Evolutionary conservation across 1,140 invertebrate genomes (phyloP), one percentile per base, ranked within the genome.

Genomic region (Antheraea pernyi): DNA sequence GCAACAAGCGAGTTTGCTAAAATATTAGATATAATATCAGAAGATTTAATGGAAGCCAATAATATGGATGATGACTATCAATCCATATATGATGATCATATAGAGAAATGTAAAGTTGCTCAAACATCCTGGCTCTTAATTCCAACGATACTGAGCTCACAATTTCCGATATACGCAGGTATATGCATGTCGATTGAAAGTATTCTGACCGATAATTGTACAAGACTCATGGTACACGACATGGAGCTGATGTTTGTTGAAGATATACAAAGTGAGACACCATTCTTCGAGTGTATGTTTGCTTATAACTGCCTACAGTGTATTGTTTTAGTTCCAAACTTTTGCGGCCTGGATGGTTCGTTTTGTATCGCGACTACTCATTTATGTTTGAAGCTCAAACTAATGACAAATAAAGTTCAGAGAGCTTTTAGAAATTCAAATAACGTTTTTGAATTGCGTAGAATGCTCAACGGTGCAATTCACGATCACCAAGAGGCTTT

Each of bases 321-420:
- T 37, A 19, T 83, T n/a, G 68, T 77, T 18, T 69, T 89, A 3
- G 73, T 75, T 11, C 77, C 79, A 0, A 82, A 82, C 46, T 89
- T 85, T 67, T 67, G 73, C 16, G 85, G 85, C 16, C 83, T 87
- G 16, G 87, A 89, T 53, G 85, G 86, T 7, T 87, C 86, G 0
- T 88, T 87, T 67, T 88, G 85, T 53, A 87, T 89, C 53, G 79
- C 82, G 3, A 81, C 81, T 0, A 88, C 80, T 9, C 87, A 88
- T 68, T 68, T 88, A 18, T 74, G 79, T 16, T 68, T 89, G 1
- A 89, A 89, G 69, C 39, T 89, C 9, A 88, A 88, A 68, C 42
- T 89, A 39, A 71, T 87, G 68, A 71, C 74, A 5, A 73, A 83
- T 65, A 88, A 87, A 71, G 64, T 88, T 19, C 36, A 73, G 3